phyloP scores from a whole-genome alignment of 2,797 vertebrate genomes.

The Avahi laniger region DNA sequence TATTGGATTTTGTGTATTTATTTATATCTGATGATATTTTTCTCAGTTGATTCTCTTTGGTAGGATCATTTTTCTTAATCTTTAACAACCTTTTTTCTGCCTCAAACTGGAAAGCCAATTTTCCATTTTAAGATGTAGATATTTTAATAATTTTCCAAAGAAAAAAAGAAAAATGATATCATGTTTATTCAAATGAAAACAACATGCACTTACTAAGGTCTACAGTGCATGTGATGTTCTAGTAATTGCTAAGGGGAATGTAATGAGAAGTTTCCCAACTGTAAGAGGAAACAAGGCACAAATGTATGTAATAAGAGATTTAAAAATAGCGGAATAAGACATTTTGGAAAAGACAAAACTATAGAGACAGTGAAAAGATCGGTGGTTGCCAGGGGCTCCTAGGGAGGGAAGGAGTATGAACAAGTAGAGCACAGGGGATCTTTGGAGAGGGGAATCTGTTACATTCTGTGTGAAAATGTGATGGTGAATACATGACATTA shows the following conservation, averaged over 20 bases:
- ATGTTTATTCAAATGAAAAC: not conserved
- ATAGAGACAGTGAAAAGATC: not conserved
- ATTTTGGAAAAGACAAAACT: not conserved
- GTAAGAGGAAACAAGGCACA: not conserved
- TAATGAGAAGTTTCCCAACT: not conserved
- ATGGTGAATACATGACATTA: not conserved
- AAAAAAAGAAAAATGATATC: not conserved
- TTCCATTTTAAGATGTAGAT: not conserved
- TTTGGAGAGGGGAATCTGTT: not conserved
- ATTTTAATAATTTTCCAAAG: not conserved
- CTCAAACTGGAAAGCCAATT: not conserved
- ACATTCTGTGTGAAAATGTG: not conserved
- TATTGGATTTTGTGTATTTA: not conserved
- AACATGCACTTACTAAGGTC: not conserved
- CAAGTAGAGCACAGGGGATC: not conserved
- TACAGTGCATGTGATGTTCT: not conserved
- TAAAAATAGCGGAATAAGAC: not conserved
- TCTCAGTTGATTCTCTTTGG: not conserved
- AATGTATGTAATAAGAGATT: not conserved
- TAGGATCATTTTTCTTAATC: not conserved
- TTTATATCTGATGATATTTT: not conserved
- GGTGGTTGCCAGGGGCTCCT: not conserved
- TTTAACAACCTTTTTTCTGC: not conserved
- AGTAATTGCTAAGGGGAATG: not conserved
- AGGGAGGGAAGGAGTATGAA: not conserved